Conservation (phyloP, 1,140 invertebrate genomes). For the Wiebesia pumilae region DNA sequence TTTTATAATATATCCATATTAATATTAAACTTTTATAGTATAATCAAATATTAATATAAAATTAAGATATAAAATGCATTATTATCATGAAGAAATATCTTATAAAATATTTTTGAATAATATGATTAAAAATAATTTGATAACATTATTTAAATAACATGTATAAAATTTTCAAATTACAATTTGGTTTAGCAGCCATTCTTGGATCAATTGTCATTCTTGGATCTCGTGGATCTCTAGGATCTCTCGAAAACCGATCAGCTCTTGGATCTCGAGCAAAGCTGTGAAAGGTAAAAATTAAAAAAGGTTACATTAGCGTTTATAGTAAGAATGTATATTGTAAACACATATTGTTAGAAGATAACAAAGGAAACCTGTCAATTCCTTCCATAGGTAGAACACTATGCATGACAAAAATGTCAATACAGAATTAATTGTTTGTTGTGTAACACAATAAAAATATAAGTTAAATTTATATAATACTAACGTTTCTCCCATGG, state of each 20-base stretch:
- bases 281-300: constrained; percentile 48
- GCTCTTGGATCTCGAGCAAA: constrained; percentile 73
- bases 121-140: too few species aligned
- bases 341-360: constrained; percentile 41
- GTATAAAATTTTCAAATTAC: constrained; percentile 55
- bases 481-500: constrained; percentile 70
- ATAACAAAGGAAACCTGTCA: constrained; percentile 66
- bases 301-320: constrained; percentile 43
- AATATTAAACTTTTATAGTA: too few species aligned
- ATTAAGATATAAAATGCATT: too few species aligned
- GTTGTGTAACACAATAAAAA: constrained; percentile 14
- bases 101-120: too few species aligned
- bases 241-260: constrained; percentile 77
- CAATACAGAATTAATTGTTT: constrained; percentile 48
- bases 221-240: constrained; percentile 81
- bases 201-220: constrained; percentile 79
- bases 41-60: too few species aligned
- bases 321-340: constrained; percentile 50
- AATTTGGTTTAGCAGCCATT: constrained; percentile 74
- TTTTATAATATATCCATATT: too few species aligned
- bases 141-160: constrained; percentile 12
- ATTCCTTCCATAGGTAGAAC: constrained; percentile 71
- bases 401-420: constrained; percentile 63
- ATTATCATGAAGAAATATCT: too few species aligned
- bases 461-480: constrained; percentile 42